Base-by-base conservation (phyloP, 1,140 invertebrate species). In the Chrysomallon squamiferum region DNA sequence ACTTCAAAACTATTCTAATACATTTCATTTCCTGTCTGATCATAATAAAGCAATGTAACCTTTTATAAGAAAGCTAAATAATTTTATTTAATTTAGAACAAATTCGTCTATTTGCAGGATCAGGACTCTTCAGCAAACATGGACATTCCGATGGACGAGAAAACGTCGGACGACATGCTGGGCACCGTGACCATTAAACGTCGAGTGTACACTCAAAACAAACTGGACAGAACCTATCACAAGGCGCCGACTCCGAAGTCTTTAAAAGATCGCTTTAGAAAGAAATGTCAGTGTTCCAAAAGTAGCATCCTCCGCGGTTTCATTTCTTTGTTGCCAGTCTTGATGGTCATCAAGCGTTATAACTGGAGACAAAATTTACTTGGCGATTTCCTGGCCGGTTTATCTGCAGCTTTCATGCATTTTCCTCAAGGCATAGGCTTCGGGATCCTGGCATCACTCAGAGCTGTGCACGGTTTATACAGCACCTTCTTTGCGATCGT, bases 381-480 rank as follows among this genome's bases (percentile, higher is more conserved):
- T 11, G 43, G 61, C 9, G 85, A 86, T 69, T 11, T 85, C 45
- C 69, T 86, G 43, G 76, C 87, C 2, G 95, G 95, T 4, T 86
- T 93, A 52, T 96, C 94, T 2, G 92, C 95, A 6, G 93, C 93
- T n/a, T 91, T 96, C 66, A 93, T 97, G 91, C 94, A 96, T 77
- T 95, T 97, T 82, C 94, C 95, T 0, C 95, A 96, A 88, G 93
- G 92, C 90, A 85, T 87, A 49, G 87, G 85, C 18, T 87, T 87
- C 72, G 80, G 81, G 11, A 62, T 84, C 15, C 69, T 88, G 9
- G 85, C 87, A 7, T 72, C 74, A 18, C 68, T 88, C 15, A 68
- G 67, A 9, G 83, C 35, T 22, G 57, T 79, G 4, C 67, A 82
- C 62, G 81, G 81, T 2, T 57, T 83, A 3, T 83, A 83, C 63